phyloP scores from a whole-genome alignment of 1,140 invertebrate species.

The Danaus melanippus region DNA sequence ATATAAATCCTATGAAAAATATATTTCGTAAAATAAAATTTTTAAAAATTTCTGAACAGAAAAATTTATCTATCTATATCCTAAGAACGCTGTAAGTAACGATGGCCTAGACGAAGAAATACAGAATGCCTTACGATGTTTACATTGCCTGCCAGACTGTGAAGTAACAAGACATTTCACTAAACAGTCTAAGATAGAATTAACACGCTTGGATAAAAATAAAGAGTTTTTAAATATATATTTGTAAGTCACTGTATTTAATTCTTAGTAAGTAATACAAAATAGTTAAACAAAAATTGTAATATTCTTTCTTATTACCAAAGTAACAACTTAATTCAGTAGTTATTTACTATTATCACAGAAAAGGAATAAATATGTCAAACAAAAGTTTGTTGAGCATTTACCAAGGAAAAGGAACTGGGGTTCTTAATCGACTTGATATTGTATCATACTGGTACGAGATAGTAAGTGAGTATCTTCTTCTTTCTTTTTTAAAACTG shows the following conservation, averaged over 20 bases:
- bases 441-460: slow-evolving; percentile 51
- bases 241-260: slow-evolving; percentile 11
- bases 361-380: slow-evolving; percentile 32
- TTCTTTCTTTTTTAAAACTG: not conserved
- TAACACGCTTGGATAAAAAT: not conserved
- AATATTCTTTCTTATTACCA: too few relatives aligned
- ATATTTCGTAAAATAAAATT: not conserved
- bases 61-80: slow-evolving; percentile 46
- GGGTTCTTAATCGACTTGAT: slow-evolving; percentile 42
- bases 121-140: slow-evolving; percentile 48
- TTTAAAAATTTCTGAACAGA: slow-evolving; percentile 28
- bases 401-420: slow-evolving; percentile 33
- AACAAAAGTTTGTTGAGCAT: slow-evolving; percentile 35
- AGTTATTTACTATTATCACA: slow-evolving; percentile 14
- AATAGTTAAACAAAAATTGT: too few relatives aligned
- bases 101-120: slow-evolving; percentile 47
- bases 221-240: slow-evolving; percentile 15
- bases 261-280: too few relatives aligned
- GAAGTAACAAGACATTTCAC: slow-evolving; percentile 46
- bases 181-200: slow-evolving; percentile 26
- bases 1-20: too few relatives aligned
- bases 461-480: slow-evolving; percentile 42
- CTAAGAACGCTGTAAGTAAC: slow-evolving; percentile 19
- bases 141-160: slow-evolving; percentile 59
- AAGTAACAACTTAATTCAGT: too few relatives aligned